A percentile compares a stretch with the other conserved stretches of the same genome.
These are phyloP conservation scores for Polietes domitor DNA, from an alignment of 2,888 invertebrate genomes.

Conservation along the genomic window DNA sequence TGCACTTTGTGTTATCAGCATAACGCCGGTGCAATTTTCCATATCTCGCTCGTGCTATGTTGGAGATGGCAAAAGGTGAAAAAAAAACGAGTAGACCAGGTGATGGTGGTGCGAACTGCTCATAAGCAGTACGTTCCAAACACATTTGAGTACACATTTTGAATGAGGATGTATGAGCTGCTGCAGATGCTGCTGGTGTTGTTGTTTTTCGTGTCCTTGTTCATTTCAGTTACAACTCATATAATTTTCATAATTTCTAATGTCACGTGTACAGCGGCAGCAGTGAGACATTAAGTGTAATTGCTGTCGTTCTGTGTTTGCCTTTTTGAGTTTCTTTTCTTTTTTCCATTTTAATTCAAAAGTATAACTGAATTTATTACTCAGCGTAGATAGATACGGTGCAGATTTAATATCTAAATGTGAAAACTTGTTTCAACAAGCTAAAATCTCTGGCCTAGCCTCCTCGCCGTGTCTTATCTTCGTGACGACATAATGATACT, in stretches of 20 bases:
- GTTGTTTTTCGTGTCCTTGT: slow-evolving; percentile 27
- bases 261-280: slow-evolving; percentile 61
- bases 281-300: slow-evolving; percentile 65
- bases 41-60: not conserved
- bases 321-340: not conserved
- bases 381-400: not conserved
- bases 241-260: slow-evolving; percentile 66
- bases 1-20: slow-evolving; percentile 63
- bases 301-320: slow-evolving; percentile 35
- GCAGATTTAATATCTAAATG: slow-evolving; percentile 30
- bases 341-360: not conserved
- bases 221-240: slow-evolving; percentile 56
- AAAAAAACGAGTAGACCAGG: not conserved
- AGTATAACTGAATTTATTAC: slow-evolving; percentile 22
- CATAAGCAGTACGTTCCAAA: slow-evolving; percentile 45
- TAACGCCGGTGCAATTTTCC: slow-evolving; percentile 7
- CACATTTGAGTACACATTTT: slow-evolving; percentile 54
- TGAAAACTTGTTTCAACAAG: not conserved
- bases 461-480: not conserved
- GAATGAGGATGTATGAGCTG: not conserved
- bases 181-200: not conserved
- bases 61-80: not conserved
- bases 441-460: not conserved
- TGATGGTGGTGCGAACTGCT: slow-evolving; percentile 35
- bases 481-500: slow-evolving; percentile 16